A percentile compares a stretch with the other conserved stretches of the same genome.
Conservation (phyloP, 1,140 invertebrate species). For the Leptopilina clavipes region DNA sequence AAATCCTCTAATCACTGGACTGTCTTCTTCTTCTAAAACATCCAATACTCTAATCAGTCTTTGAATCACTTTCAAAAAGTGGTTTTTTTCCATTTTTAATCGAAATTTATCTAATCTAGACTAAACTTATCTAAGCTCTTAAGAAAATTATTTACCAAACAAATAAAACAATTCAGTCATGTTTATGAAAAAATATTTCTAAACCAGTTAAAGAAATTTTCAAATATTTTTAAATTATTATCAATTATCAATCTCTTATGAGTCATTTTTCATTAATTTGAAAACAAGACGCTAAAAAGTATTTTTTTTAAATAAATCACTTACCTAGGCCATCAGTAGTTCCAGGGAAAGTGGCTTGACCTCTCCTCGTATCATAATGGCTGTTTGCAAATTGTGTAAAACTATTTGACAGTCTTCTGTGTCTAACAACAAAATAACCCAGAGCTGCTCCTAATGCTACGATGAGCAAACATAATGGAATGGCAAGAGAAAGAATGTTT, state of each 20-base stretch:
- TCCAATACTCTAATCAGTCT: conserved; percentile 43
- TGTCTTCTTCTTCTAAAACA: conserved; percentile 88
- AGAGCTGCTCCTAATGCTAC: conserved; percentile 78
- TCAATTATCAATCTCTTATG: no score
- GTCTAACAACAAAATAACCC: conserved; percentile 81
- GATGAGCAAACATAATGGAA: conserved; percentile 76
- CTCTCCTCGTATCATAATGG: conserved; percentile 89
- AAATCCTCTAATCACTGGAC: conserved; percentile 91
- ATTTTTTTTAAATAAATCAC: conserved; percentile 42
- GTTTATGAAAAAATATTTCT: no score
- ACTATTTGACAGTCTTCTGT: conserved; percentile 84
- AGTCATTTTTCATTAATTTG: no score
- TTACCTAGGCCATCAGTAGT: conserved; percentile 82
- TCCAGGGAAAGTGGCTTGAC: conserved; percentile 85
- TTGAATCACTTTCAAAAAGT: background rate
- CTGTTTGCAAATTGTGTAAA: conserved; percentile 89
- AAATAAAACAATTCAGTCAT: no score
- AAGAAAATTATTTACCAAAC: background rate
- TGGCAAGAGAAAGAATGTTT: conserved; percentile 66
- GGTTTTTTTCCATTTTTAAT: background rate
- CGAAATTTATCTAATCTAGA: background rate
- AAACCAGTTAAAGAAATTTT: no score
- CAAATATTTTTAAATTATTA: no score
- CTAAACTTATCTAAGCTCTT: conserved; percentile 16
- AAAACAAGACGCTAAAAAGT: no score